These are phyloP conservation scores for Varanus komodoensis DNA, from an alignment of 2,113 vertebrate genomes.

Conservation along the genomic window DNA sequence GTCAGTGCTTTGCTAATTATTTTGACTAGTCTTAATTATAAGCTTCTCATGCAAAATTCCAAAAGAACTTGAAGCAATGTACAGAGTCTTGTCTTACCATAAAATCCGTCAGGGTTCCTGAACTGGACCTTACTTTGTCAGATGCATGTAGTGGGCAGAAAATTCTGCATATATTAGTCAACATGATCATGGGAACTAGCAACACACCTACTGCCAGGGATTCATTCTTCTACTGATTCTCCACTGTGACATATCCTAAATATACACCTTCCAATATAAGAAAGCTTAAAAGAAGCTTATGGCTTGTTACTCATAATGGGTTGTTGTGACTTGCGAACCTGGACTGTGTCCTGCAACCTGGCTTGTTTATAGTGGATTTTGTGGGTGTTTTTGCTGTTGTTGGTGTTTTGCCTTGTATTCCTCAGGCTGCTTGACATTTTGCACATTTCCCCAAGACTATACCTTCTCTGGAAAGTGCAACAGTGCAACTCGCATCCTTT, in stretches of 20 bases:
- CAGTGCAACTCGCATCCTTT: too few species aligned
- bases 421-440: too few species aligned
- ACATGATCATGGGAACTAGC: too few species aligned
- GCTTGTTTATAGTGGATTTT: too few species aligned
- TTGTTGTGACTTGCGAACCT: too few species aligned
- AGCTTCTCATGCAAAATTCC: neutral
- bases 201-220: neutral
- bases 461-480: too few species aligned
- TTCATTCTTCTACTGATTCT: neutral
- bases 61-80: neutral
- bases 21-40: constrained; percentile 34
- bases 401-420: too few species aligned
- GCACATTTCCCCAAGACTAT: too few species aligned
- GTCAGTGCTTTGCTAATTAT: neutral
- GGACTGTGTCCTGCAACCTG: too few species aligned
- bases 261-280: neutral
- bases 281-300: too few species aligned
- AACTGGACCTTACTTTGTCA: neutral
- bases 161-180: neutral
- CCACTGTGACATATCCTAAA: neutral
- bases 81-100: neutral
- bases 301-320: too few species aligned
- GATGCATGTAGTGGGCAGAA: neutral
- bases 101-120: neutral
- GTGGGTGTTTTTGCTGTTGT: too few species aligned